phyloP scores from a whole-genome alignment of 2,113 vertebrate genomes.

The Perognathus longimembris region DNA sequence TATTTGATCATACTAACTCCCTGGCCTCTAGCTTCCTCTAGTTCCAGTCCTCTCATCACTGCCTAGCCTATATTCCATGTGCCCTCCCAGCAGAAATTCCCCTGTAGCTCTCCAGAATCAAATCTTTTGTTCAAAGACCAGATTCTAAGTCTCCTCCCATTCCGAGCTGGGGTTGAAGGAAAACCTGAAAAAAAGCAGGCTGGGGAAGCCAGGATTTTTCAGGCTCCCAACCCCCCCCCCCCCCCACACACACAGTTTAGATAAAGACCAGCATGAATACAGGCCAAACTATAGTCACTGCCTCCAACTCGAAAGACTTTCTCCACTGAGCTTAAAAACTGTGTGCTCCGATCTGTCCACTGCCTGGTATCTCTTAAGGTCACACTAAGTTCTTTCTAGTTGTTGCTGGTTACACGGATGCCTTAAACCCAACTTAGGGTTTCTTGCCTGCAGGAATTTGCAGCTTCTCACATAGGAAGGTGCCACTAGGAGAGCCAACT shows the following conservation, averaged over 20 bases:
- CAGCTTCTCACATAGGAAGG: not conserved
- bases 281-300: not conserved
- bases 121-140: not conserved
- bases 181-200: not conserved
- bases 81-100: not conserved
- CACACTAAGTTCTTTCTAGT: not conserved
- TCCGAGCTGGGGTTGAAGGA: not conserved
- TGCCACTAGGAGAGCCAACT: not conserved
- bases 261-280: not conserved
- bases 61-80: too few relatives aligned
- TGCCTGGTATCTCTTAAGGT: not conserved
- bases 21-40: too few relatives aligned
- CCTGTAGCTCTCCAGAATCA: not conserved
- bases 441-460: not conserved
- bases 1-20: not conserved
- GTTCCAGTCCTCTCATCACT: not conserved
- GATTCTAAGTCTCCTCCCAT: not conserved
- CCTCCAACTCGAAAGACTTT: not conserved
- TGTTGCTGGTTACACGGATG: not conserved
- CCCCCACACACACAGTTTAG: not conserved
- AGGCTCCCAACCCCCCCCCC: not conserved
- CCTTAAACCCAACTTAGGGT: not conserved
- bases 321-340: not conserved
- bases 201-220: not conserved
- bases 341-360: not conserved